Conservation (phyloP, 2,888 invertebrate genomes). For the Drosophila kuntzei region DNA sequence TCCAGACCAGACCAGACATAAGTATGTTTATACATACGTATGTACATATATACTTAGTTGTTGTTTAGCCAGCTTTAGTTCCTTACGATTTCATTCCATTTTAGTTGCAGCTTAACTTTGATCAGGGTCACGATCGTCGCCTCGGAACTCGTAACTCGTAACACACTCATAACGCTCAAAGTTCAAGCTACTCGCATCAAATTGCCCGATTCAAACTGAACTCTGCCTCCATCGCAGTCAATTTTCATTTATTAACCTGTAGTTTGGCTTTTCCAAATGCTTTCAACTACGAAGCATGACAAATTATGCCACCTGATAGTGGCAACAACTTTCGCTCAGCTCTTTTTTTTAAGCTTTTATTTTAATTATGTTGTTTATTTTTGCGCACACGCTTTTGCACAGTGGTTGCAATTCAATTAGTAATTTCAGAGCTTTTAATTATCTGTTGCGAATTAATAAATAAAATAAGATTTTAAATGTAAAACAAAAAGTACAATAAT, state of each 20-base stretch:
- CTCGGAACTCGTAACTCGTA: constrained; percentile 2
- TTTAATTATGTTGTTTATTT: background rate
- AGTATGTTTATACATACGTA: constrained; percentile 22
- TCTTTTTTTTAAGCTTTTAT: background rate
- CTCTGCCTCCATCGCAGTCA: constrained; percentile 7
- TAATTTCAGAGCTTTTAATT: background rate
- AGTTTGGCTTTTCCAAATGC: constrained; percentile 23
- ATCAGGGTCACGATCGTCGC: constrained; percentile 52
- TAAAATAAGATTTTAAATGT: background rate
- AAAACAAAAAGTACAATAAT: no score
- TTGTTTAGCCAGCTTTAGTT: constrained; percentile 31
- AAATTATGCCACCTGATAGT: constrained; percentile 12
- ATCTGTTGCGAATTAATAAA: background rate
- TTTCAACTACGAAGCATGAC: background rate
- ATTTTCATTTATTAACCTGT: constrained; percentile 52
- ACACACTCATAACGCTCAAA: constrained; percentile 35
- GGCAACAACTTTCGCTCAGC: constrained; percentile 31
- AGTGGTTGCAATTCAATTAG: constrained; percentile 15
- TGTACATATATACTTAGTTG: background rate
- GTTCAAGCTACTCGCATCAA: constrained; percentile 18
- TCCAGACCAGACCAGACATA: constrained; percentile 41
- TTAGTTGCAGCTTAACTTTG: constrained; percentile 50
- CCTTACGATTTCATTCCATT: constrained; percentile 24
- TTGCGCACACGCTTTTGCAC: background rate
- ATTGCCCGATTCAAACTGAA: constrained; percentile 2